Evolutionary conservation across 2,113 vertebrate species (phyloP), one percentile per base, ranked within the genome.

Genomic region (Protobothrops mucrosquamatus): DNA sequence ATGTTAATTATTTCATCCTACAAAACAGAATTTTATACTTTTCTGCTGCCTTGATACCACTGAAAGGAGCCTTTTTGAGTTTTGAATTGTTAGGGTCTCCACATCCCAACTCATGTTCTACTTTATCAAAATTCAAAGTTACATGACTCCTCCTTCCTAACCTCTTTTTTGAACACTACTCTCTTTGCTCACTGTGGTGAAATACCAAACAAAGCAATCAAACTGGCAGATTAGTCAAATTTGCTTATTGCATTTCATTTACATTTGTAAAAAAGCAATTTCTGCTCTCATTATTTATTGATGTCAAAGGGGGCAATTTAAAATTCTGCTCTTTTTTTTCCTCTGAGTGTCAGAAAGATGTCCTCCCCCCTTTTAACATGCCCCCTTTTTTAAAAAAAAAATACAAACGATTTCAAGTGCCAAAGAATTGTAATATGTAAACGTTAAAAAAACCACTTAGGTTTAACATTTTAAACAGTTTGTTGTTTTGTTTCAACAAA

Each of bases 191-290:
- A 85, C 93, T 93, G 93, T 88, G 85, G 64, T 94, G 43, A 57
- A 95, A 94, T 95, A 96, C 94, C 95, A 97, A 96, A 96, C 93
- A 96, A 88, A 96, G 91, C 93, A 95, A 94, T 96, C 95, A 96
- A 92, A 87, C 6, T 96, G 93, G 52, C 74, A 95, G 89, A 94
- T 94, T 92, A 97, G 56, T 95, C 95, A 96, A 92, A 93, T 95
- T 94, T 95, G 23, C 85, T 96, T 95, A 85, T 92, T 96, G 56
- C 92, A 93, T 94, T 96, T 52, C 91, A 93, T 0, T 94, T 10
- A 95, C 0, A 23, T 74, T 87, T 24, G 26, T 93, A 90, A 48
- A 48, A 48, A 29, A 89, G 34, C 92, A 55, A 89, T 92, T 85
- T 96, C 89, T 94, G 24, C 94, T 96, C 89, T 93, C 24, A 74